These are phyloP conservation scores for Cephus nigrinus DNA, from an alignment of 2,888 invertebrate genomes.

Conservation along the genomic window DNA sequence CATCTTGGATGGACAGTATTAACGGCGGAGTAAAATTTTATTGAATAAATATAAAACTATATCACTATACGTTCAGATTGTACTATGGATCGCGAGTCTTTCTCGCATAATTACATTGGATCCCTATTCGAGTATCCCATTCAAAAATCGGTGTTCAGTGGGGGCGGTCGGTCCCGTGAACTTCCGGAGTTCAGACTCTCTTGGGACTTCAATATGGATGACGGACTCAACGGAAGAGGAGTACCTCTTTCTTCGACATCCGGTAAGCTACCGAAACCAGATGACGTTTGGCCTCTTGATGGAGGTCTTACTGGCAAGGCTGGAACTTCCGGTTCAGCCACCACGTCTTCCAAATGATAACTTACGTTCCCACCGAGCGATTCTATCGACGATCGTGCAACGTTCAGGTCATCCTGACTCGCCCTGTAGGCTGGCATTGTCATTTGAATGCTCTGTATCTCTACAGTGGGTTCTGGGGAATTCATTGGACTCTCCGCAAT, in stretches of 20 bases:
- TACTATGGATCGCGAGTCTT: conserved; percentile 5
- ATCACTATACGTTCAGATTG: conserved; percentile 10
- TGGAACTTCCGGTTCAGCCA: conserved; percentile 27
- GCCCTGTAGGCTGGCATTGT: conserved; percentile 29
- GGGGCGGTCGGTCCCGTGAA: conserved; percentile 29
- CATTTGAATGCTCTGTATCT: conserved; percentile 22
- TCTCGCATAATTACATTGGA: not conserved
- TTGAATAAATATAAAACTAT: conserved; percentile 22
- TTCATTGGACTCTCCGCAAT: conserved; percentile 5
- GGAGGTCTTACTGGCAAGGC: conserved; percentile 37
- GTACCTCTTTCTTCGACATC: conserved; percentile 38
- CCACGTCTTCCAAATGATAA: conserved; percentile 30
- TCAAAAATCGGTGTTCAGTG: conserved; percentile 19
- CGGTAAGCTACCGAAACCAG: conserved; percentile 52
- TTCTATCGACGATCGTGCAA: conserved; percentile 31
- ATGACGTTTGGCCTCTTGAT: conserved; percentile 49
- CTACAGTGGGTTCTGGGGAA: not conserved
- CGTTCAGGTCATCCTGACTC: conserved; percentile 32
- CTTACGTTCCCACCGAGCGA: conserved; percentile 24
- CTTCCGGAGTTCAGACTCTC: conserved; percentile 36
- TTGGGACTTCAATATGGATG: conserved; percentile 24
- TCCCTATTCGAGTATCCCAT: not conserved
- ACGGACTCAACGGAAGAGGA: not conserved
- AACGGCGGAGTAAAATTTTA: conserved; percentile 9
- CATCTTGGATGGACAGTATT: not conserved